Conservation (phyloP, 1,140 invertebrate genomes). For the Bombus balteatus region DNA sequence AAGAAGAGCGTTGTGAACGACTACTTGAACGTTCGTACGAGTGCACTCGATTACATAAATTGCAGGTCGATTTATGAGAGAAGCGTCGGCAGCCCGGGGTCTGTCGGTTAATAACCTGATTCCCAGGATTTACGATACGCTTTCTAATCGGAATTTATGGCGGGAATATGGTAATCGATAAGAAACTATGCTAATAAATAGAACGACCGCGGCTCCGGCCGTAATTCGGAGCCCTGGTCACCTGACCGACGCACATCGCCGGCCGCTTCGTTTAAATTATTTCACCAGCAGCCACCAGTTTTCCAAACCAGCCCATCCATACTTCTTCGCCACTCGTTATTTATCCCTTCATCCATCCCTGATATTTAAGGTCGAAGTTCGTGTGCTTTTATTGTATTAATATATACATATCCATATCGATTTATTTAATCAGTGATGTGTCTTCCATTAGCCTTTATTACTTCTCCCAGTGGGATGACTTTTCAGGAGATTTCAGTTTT, state of each 20-base stretch:
- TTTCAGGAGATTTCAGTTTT: no score
- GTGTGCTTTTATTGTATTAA: neutral
- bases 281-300: constrained; percentile 6
- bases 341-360: neutral
- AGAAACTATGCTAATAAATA: constrained; percentile 58
- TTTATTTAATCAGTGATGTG: no score
- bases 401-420: no score
- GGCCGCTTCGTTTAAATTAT: constrained; percentile 25
- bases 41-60: constrained; percentile 44
- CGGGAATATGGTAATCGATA: constrained; percentile 51
- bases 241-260: constrained; percentile 31
- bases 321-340: neutral
- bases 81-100: neutral
- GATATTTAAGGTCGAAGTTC: no score
- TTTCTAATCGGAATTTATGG: constrained; percentile 51
- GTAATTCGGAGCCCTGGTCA: constrained; percentile 35
- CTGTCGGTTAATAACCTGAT: constrained; percentile 51
- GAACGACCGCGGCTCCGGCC: neutral
- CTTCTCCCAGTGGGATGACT: no score
- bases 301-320: neutral
- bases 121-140: constrained; percentile 50
- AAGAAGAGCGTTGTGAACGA: constrained; percentile 7
- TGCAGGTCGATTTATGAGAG: constrained; percentile 35
- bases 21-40: neutral
- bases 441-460: no score